Evolutionary conservation across 1,140 invertebrate species (phyloP).

Genomic region (Bactericera cockerelli): DNA sequence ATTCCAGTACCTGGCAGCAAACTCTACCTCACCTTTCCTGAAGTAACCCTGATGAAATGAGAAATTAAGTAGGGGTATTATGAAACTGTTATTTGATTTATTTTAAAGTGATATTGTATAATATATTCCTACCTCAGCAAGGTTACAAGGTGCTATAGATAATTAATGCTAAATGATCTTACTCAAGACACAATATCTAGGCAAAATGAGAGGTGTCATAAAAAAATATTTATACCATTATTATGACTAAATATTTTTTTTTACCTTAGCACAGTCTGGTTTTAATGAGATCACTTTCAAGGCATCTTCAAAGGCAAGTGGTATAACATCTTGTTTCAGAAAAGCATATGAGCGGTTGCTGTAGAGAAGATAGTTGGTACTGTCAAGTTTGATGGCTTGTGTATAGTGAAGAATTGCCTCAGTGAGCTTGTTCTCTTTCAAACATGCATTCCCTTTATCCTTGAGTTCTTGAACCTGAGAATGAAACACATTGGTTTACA

Average conservation of each 20-base stretch:
- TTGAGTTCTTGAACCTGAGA: slow-evolving; percentile 39
- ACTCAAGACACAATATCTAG: too few species aligned
- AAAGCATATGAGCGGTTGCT: slow-evolving; percentile 68
- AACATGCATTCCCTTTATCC: slow-evolving; percentile 56
- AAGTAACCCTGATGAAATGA: slow-evolving; percentile 51
- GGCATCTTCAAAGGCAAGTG: slow-evolving; percentile 60
- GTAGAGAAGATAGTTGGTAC: slow-evolving; percentile 50
- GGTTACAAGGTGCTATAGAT: background rate
- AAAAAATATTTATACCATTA: too few species aligned
- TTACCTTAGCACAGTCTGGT: slow-evolving; percentile 64
- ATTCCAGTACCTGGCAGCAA: slow-evolving; percentile 44
- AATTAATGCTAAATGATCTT: too few species aligned
- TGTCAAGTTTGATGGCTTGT: slow-evolving; percentile 58
- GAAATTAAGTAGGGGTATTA: too few species aligned
- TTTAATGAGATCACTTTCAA: slow-evolving; percentile 53
- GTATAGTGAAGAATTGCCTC: slow-evolving; percentile 67
- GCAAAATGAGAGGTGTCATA: too few species aligned
- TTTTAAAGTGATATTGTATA: background rate
- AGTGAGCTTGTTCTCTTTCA: slow-evolving; percentile 51
- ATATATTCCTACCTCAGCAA: too few species aligned
- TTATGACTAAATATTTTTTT: too few species aligned
- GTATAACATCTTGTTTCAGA: slow-evolving; percentile 58
- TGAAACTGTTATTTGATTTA: background rate
- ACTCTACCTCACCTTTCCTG: slow-evolving; percentile 60
- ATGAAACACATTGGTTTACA: background rate